Base-by-base conservation (phyloP, 2,113 vertebrate genomes). In the Pleuronectes platessa region DNA sequence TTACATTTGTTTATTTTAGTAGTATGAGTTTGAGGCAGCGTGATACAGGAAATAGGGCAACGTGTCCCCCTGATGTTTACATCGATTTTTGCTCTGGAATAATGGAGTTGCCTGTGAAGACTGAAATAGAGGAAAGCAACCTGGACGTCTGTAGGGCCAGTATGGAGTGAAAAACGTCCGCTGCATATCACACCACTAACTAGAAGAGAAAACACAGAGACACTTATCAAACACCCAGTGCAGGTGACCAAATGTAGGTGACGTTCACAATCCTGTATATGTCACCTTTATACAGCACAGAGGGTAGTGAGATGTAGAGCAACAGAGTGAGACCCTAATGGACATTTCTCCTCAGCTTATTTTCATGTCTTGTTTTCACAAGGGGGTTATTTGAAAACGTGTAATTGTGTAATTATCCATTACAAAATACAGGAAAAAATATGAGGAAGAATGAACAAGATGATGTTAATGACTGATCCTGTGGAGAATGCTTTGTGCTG, bases 101-200 rank as follows among this genome's bases (percentile, higher is more conserved):
- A 73, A 64, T 77, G 47, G 59, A 65, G 58, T 54, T 55, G 62
- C 67, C 67, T 76, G 45, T 49, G 63, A 68, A 85, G 68, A 66
- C 56, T 64, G 61, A 89, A 82, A 84, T 66, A 45, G 61, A 79
- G 78, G 20, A 40, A 79, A 12, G 76, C 56, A 64, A 90, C 70
- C 73, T 85, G 79, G 76, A 76, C 47, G 59, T 68, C 56, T 35
- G 62, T 58, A 49, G 74, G 20, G 21, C 56, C 40, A 20, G 21
- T 54, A 53, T 47, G 12, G 65, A 61, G 51, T 27, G 14, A 71
- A 56, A 65, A 26, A 65, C 18, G 26, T 49, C 18, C 81, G 42
- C 58, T 83, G 56, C 58, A 49, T n/a, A 59, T 78, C 58, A 59
- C 45, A 67, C 61, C 47, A 59, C 49, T 45, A 63, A 59, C 49